Evolutionary conservation across 2,797 vertebrate genomes (phyloP).

Genomic region (Gallinago stenura): DNA sequence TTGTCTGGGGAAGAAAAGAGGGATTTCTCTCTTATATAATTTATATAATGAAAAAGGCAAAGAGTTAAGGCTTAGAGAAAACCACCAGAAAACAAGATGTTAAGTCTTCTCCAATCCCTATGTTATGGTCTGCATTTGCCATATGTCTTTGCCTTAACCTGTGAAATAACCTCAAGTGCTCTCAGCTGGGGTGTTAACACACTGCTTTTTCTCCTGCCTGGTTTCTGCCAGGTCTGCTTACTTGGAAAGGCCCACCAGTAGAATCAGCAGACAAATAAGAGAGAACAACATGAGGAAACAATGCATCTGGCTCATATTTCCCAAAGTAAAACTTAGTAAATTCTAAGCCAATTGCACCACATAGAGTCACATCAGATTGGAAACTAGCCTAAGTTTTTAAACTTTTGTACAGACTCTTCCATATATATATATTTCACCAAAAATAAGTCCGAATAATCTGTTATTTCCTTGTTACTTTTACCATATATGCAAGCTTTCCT

Average conservation of each 20-base stretch:
- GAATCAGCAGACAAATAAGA: not conserved
- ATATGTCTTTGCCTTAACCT: not conserved
- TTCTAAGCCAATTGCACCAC: not conserved
- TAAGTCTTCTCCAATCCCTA: not conserved
- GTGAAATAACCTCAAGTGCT: not conserved
- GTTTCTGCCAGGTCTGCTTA: not conserved
- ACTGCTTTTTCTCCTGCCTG: not conserved
- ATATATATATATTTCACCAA: not conserved
- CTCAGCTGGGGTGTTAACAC: rapidly evolving
- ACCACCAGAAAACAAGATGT: not conserved
- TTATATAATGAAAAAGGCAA: not conserved
- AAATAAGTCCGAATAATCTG: not conserved
- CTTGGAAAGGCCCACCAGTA: not conserved
- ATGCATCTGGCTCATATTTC: not conserved
- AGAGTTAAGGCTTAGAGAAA: not conserved
- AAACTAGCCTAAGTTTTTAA: not conserved
- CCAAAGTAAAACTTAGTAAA: not conserved
- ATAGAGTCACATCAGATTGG: not conserved
- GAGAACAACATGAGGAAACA: not conserved
- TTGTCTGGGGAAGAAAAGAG: not conserved
- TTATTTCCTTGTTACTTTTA: not conserved
- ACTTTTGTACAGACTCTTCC: not conserved
- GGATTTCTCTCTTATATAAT: not conserved
- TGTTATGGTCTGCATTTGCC: not conserved
- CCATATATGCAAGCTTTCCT: not conserved